Evolutionary conservation across 2,888 invertebrate genomes (phyloP).

Genomic region (Choreutis nemorana): DNA sequence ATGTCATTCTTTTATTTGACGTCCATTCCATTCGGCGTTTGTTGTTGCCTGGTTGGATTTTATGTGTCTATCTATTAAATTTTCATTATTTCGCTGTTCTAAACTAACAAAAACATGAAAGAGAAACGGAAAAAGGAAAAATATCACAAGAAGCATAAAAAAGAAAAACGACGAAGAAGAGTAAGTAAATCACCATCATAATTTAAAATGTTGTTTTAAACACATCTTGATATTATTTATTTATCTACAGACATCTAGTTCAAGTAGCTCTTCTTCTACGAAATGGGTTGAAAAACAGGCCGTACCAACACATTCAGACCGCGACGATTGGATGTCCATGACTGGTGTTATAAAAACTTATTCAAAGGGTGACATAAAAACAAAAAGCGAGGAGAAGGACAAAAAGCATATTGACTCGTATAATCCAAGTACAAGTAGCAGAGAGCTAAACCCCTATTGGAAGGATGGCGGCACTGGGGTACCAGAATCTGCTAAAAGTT

Average conservation of each 20-base stretch:
- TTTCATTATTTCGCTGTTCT: no score
- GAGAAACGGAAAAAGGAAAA: constrained; percentile 43
- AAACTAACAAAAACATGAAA: constrained; percentile 33
- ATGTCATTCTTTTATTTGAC: no score
- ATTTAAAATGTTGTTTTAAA: background rate
- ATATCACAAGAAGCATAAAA: constrained; percentile 27
- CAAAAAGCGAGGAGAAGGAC: constrained; percentile 54
- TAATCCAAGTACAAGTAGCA: constrained; percentile 73
- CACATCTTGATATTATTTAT: constrained; percentile 7
- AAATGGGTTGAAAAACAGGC: constrained; percentile 70
- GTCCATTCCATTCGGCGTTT: no score
- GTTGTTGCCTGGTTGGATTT: no score
- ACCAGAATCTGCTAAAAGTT: constrained; percentile 60
- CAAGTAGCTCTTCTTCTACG: constrained; percentile 40
- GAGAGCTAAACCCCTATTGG: constrained; percentile 94
- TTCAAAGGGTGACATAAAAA: constrained; percentile 49
- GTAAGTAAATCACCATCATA: constrained; percentile 19
- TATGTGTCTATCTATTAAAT: no score
- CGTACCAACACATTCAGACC: constrained; percentile 21
- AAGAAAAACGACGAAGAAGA: constrained; percentile 18
- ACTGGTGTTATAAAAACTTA: constrained; percentile 58
- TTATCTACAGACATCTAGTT: constrained; percentile 32
- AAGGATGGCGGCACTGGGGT: constrained; percentile 87
- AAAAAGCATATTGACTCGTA: constrained; percentile 67
- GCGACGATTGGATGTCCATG: constrained; percentile 86